phyloP scores from a whole-genome alignment of 2,113 vertebrate species.

The Phyllostomus hastatus region DNA sequence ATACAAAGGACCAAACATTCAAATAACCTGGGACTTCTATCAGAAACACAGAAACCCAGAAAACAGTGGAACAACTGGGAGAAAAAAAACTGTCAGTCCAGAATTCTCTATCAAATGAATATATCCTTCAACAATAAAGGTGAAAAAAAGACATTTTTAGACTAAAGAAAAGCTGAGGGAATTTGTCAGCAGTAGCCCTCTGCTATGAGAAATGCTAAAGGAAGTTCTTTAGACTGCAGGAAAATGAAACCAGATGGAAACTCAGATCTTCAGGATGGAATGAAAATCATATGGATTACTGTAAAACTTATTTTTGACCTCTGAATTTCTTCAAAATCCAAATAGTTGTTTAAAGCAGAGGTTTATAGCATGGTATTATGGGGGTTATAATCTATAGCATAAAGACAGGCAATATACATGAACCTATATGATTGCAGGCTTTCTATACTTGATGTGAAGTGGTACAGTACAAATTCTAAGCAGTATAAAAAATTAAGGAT shows the following conservation, averaged over 20 bases:
- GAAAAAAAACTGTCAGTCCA: no score
- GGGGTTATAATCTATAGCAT: not conserved
- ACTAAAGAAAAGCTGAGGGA: not conserved
- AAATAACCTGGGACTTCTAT: not conserved
- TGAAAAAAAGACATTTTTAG: not conserved
- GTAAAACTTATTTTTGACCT: not conserved
- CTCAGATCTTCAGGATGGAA: not conserved
- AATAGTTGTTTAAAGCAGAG: not conserved
- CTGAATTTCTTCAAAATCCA: constrained; percentile 3
- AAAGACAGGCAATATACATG: not conserved
- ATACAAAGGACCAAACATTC: not conserved
- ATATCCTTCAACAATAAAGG: not conserved
- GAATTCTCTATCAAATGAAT: not conserved
- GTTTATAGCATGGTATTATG: not conserved
- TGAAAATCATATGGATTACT: not conserved
- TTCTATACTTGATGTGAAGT: not conserved
- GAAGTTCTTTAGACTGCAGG: not conserved
- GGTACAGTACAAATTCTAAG: not conserved
- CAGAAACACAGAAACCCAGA: not conserved
- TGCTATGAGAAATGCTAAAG: not conserved
- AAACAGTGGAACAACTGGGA: not conserved
- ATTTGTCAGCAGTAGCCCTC: not conserved
- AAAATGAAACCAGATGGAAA: not conserved
- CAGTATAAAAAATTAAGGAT: not conserved
- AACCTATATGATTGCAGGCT: not conserved